phyloP scores from a whole-genome alignment of 2,797 vertebrate species.

The Catamblyrhynchus diadema region DNA sequence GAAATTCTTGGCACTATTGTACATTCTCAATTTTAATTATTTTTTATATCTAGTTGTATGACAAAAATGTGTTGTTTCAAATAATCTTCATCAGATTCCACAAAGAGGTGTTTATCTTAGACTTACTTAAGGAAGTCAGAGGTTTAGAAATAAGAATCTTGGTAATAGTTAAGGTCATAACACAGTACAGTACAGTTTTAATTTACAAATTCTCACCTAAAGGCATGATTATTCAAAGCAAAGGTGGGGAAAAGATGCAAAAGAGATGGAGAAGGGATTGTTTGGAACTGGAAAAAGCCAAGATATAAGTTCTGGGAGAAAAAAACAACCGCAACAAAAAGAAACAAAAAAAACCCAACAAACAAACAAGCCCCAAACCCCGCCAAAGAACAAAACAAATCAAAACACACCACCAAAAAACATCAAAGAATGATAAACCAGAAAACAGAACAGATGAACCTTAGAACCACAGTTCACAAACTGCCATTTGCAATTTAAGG shows the following conservation, averaged over 20 bases:
- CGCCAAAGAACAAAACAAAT: rapidly evolving
- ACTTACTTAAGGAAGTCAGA: neutral
- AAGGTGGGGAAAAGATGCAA: neutral
- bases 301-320: neutral
- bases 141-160: neutral
- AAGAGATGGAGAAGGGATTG: neutral
- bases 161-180: neutral
- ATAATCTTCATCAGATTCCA: neutral
- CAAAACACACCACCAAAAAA: neutral
- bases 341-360: neutral
- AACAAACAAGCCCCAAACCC: neutral
- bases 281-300: neutral
- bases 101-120: neutral
- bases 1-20: neutral
- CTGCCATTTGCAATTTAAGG: neutral
- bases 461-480: neutral
- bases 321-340: rapidly evolving
- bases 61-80: constrained; percentile 20
- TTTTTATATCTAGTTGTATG: constrained; percentile 24
- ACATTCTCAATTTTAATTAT: neutral
- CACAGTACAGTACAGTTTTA: neutral
- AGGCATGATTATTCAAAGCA: neutral
- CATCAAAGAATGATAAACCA: neutral
- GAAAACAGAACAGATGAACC: neutral
- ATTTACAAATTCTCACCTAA: neutral